A percentile compares a stretch with the other conserved stretches of the same genome.
Evolutionary conservation across 2,113 vertebrate genomes (phyloP).

Genomic region (Notothenia rossii): DNA sequence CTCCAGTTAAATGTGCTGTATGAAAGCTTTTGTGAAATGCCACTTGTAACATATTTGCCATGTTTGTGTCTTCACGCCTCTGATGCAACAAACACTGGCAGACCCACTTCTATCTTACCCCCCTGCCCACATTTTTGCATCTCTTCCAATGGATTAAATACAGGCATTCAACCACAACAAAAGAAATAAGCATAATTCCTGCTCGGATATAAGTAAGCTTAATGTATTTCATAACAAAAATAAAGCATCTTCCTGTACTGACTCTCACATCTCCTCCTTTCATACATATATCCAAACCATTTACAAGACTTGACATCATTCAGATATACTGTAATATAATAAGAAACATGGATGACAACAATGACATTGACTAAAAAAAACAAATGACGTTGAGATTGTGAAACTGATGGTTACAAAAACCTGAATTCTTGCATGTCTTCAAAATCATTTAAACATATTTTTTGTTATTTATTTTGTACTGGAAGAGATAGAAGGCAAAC

Average conservation of each 20-base stretch:
- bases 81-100: background rate
- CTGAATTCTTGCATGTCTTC: conserved; percentile 44
- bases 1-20: conserved; percentile 5
- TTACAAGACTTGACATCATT: conserved; percentile 84
- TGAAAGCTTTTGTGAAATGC: conserved; percentile 24
- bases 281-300: conserved; percentile 86
- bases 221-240: conserved; percentile 95
- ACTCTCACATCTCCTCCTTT: conserved; percentile 75
- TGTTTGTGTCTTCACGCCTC: conserved; percentile 18
- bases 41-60: conserved; percentile 13
- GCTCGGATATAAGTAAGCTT: conserved; percentile 91
- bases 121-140: conserved; percentile 21
- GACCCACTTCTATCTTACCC: background rate
- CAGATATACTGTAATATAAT: conserved; percentile 86
- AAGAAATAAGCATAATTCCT: conserved; percentile 87
- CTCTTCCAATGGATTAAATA: conserved; percentile 89
- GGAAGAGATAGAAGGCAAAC: conserved; percentile 73
- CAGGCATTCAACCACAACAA: conserved; percentile 90
- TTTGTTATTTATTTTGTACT: conserved; percentile 76
- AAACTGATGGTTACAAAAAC: conserved; percentile 72
- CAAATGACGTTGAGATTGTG: conserved; percentile 82
- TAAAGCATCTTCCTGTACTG: conserved; percentile 91
- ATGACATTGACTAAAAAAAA: conserved; percentile 72
- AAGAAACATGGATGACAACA: conserved; percentile 83
- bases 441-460: conserved; percentile 69